Evolutionary conservation across 1,140 invertebrate species (phyloP).

Genomic region (Neodiprion virginianus): DNA sequence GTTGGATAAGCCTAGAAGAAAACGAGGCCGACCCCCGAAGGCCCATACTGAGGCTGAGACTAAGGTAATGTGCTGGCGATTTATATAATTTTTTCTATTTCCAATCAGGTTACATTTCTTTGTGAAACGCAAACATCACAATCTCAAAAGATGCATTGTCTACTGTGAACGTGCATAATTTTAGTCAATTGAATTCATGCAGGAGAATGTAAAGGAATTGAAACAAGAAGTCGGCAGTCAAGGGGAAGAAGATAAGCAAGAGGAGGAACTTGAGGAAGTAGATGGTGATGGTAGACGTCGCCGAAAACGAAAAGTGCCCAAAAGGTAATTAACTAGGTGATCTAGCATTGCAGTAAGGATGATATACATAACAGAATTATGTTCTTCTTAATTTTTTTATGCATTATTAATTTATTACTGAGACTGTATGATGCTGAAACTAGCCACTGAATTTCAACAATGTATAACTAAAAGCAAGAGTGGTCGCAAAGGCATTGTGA

Average conservation of each 20-base stretch:
- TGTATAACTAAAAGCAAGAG: too few relatives aligned
- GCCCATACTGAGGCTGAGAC: slow-evolving; percentile 49
- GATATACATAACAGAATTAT: too few relatives aligned
- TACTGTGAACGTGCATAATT: slow-evolving; percentile 6
- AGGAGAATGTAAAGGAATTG: slow-evolving; percentile 45
- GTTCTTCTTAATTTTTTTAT: too few relatives aligned
- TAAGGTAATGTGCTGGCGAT: slow-evolving; percentile 37
- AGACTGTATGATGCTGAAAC: too few relatives aligned
- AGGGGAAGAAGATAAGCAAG: slow-evolving; percentile 57
- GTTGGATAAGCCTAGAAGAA: slow-evolving; percentile 69
- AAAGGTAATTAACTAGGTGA: slow-evolving; percentile 44
- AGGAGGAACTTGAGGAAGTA: slow-evolving; percentile 56
- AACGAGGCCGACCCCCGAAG: slow-evolving; percentile 74
- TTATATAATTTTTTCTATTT: slow-evolving; percentile 19
- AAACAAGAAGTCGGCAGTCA: slow-evolving; percentile 42
- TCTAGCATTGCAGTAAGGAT: too few relatives aligned
- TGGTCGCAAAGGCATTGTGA: too few relatives aligned
- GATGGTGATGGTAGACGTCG: slow-evolving; percentile 67
- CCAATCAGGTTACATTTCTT: not conserved
- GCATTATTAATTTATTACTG: too few relatives aligned
- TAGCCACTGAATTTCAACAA: too few relatives aligned
- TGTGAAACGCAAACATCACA: not conserved
- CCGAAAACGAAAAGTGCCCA: slow-evolving; percentile 69
- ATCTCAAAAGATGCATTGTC: slow-evolving; percentile 15
- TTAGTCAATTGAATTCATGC: slow-evolving; percentile 20